These are phyloP conservation scores for Protodeltote pygarga DNA, from an alignment of 2,888 invertebrate genomes.

Conservation along the genomic window DNA sequence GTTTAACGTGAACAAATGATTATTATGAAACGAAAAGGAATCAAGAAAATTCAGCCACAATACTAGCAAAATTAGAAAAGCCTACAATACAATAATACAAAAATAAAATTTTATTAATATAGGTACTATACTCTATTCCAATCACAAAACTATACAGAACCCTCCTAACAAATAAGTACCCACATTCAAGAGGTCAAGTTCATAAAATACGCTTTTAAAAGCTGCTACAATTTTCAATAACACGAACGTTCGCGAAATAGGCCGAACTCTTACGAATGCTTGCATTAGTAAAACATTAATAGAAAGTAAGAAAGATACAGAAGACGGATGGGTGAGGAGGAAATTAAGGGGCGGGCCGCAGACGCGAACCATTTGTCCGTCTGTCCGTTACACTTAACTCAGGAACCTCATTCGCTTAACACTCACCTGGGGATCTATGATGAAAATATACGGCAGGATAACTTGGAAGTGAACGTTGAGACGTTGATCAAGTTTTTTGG, in stretches of 20 bases:
- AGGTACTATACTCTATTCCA: too few species aligned
- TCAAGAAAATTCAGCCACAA: too few species aligned
- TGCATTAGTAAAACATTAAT: constrained; percentile 50
- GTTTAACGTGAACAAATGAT: too few species aligned
- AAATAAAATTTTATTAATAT: too few species aligned
- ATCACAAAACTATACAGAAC: too few species aligned
- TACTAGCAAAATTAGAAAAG: too few species aligned
- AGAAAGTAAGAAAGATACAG: constrained; percentile 39
- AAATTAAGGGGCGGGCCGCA: constrained; percentile 50
- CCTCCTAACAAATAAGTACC: too few species aligned
- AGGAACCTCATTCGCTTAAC: constrained; percentile 67
- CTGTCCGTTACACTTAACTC: constrained; percentile 65
- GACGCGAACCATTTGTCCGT: constrained; percentile 62
- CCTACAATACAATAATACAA: too few species aligned
- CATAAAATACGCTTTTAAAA: constrained; percentile 11
- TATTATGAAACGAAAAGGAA: too few species aligned
- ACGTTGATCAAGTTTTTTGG: background rate
- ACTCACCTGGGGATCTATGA: constrained; percentile 67
- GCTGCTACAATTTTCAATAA: constrained; percentile 28
- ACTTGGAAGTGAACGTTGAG: background rate
- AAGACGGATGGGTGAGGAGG: constrained; percentile 27
- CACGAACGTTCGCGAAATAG: background rate
- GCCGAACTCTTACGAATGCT: constrained; percentile 30
- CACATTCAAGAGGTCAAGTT: background rate
- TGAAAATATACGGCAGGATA: constrained; percentile 31